Base-by-base conservation (phyloP, 1,140 invertebrate species). In the Diabrotica virgifera region DNA sequence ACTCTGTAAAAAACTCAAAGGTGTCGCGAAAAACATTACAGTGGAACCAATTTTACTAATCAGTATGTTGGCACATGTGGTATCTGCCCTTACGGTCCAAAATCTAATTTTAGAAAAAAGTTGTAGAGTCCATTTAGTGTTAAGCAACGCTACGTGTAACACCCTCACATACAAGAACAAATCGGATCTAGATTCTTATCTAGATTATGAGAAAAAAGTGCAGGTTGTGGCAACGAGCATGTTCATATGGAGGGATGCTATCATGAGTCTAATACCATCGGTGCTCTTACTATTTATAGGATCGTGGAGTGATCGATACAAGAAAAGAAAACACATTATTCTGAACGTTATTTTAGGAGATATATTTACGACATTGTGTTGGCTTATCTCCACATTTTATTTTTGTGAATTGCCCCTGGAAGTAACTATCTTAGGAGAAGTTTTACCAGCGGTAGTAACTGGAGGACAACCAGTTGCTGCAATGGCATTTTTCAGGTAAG, bases 91-190 rank as follows among this genome's bases (percentile, higher is more conserved):
- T 24, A 83, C 83, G 0, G 80, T 80, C 35, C 83, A 85, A 72
- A 85, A 87, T 78, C 72, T 87, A 12, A 84, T 84, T 72, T 77
- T 87, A 62, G 85, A 87, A 67, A 86, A 86, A 76, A 81, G 87
- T 0, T 89, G 87, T 70, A 80, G 85, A 46, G 85, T 89, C 0
- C 87, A 88, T 75, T 80, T 85, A 2, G 76, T 80, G 5, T 85
- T 84, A 59, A 79, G 80, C 57, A 78, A 80, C 36, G 77, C 82
- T n/a, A 79, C 85, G 58, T 89, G 87, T 67, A 80, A 84, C 65
- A 80, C 84, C 1, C 81, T 88, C 46, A 74, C 82, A 65, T 75
- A 80, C 62, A 76, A 78, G 65, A 78, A 80, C 65, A 6, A 79
- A 77, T 51, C 82, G 79, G 40, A 75, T 80, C 50, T 80, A 79